Conservation (phyloP, 1,140 invertebrate genomes). For the Lanistes nyassanus region DNA sequence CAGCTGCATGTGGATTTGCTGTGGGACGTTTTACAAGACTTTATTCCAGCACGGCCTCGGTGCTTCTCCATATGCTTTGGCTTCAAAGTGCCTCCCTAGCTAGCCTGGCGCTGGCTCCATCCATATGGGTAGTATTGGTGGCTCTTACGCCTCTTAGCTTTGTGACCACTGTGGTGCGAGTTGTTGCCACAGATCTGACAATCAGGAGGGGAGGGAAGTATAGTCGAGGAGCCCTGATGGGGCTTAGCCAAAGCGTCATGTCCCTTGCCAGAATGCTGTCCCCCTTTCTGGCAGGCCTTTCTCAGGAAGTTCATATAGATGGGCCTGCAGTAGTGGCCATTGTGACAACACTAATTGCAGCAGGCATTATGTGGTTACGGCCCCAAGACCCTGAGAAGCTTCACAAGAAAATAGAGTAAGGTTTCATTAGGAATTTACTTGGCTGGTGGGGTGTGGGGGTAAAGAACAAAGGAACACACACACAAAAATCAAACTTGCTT, state of each 20-base stretch:
- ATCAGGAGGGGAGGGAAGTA: constrained; percentile 46
- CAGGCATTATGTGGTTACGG: constrained; percentile 40
- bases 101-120: constrained; percentile 36
- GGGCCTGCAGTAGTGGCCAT: constrained; percentile 48
- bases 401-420: constrained; percentile 5
- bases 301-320: constrained; percentile 51
- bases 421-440: neutral
- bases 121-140: constrained; percentile 44
- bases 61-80: constrained; percentile 55
- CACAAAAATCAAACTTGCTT: neutral
- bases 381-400: constrained; percentile 35
- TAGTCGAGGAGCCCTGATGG: constrained; percentile 59
- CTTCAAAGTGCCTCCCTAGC: constrained; percentile 46
- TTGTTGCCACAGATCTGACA: constrained; percentile 57
- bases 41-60: constrained; percentile 54
- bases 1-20: constrained; percentile 59
- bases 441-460: neutral
- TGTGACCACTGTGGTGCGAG: constrained; percentile 57
- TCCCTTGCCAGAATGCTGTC: constrained; percentile 62
- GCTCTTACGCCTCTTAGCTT: constrained; percentile 58
- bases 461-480: neutral
- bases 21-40: constrained; percentile 55
- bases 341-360: constrained; percentile 34
- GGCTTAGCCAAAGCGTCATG: constrained; percentile 62
- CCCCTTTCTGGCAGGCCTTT: constrained; percentile 63